A percentile compares a stretch with the other conserved stretches of the same genome.
Evolutionary conservation across 2,113 vertebrate species (phyloP).

Genomic region (Pluvianellus socialis): DNA sequence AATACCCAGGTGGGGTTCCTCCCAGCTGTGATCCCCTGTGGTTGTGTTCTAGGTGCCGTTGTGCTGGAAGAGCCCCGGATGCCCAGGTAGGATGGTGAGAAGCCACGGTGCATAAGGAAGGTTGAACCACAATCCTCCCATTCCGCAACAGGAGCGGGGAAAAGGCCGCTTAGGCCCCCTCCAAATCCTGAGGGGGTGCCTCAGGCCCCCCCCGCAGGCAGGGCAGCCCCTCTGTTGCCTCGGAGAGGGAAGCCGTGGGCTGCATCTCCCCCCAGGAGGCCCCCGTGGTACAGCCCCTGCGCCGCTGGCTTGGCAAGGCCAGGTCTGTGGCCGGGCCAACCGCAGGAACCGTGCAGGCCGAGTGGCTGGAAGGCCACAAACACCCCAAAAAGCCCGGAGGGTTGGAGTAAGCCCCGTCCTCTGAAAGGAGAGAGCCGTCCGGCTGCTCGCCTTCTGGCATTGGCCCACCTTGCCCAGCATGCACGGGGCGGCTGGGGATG

Average conservation of each 20-base stretch:
- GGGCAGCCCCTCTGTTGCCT: background rate
- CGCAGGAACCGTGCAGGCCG: background rate
- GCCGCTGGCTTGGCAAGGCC: background rate
- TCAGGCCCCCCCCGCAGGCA: background rate
- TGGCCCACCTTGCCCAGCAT: background rate
- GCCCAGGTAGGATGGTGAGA: background rate
- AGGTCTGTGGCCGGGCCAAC: background rate
- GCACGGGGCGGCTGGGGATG: background rate
- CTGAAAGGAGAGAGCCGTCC: background rate
- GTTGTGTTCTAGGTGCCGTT: background rate
- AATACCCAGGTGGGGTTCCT: background rate
- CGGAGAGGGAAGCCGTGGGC: too few relatives aligned
- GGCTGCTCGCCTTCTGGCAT: fast-evolving
- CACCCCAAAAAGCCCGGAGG: background rate
- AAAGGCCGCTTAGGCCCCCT: background rate
- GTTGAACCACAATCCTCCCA: background rate
- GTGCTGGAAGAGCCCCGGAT: background rate
- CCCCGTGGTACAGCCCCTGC: background rate
- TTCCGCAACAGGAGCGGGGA: background rate
- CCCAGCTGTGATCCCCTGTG: fast-evolving
- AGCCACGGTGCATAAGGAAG: background rate
- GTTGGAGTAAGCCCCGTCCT: background rate
- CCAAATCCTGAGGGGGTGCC: background rate
- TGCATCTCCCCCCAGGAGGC: background rate
- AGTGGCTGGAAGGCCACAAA: background rate